phyloP scores from a whole-genome alignment of 2,797 vertebrate genomes.

The Sphaeramia orbicularis region DNA sequence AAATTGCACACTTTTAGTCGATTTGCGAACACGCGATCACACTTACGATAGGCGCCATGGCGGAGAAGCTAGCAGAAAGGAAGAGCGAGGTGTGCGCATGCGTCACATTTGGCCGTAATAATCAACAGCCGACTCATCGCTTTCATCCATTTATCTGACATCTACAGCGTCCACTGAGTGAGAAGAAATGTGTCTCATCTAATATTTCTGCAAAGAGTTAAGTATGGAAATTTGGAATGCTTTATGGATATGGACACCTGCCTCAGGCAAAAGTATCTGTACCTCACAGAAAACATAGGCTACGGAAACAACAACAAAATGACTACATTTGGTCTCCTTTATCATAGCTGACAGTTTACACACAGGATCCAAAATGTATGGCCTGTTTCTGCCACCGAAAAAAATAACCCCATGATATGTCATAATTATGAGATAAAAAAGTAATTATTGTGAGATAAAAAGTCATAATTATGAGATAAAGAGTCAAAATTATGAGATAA shows the following conservation, averaged over 20 bases:
- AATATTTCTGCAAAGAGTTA: slow-evolving; percentile 79
- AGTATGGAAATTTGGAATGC: slow-evolving; percentile 82
- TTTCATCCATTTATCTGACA: slow-evolving; percentile 30
- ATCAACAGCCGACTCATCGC: slow-evolving; percentile 59
- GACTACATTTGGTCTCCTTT: slow-evolving; percentile 85
- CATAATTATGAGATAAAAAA: too few species aligned
- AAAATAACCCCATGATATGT: too few species aligned
- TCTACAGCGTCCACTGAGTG: not conserved
- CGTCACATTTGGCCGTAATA: slow-evolving; percentile 56
- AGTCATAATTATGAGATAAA: too few species aligned
- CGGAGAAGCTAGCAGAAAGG: slow-evolving; percentile 86
- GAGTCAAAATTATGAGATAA: too few species aligned
- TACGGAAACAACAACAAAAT: slow-evolving; percentile 80
- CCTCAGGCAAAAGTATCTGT: slow-evolving; percentile 79
- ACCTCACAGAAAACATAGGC: slow-evolving; percentile 77
- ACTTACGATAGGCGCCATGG: slow-evolving; percentile 94
- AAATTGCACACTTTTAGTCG: rapidly evolving
- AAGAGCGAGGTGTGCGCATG: slow-evolving; percentile 79
- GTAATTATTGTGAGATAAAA: too few species aligned
- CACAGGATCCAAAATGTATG: slow-evolving; percentile 13
- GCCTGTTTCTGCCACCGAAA: too few species aligned
- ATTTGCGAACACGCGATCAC: slow-evolving; percentile 46
- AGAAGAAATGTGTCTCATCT: slow-evolving; percentile 1
- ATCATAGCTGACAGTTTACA: slow-evolving; percentile 87
- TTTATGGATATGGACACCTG: slow-evolving; percentile 80